Evolutionary conservation across 2,888 invertebrate genomes (phyloP).

Genomic region (Ennomos erosarius): DNA sequence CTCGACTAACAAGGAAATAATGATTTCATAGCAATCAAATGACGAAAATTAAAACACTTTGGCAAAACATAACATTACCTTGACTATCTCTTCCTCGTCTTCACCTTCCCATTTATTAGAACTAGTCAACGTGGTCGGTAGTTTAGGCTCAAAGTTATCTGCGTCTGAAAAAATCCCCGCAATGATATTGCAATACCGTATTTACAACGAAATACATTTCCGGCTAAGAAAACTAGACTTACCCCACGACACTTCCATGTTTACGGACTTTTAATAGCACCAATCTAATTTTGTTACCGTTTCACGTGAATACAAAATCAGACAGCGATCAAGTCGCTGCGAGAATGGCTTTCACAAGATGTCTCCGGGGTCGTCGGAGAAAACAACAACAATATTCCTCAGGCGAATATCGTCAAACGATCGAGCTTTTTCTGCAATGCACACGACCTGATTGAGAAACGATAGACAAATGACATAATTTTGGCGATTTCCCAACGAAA

Average conservation of each 20-base stretch:
- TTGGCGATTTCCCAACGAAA: conserved; percentile 79
- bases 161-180: conserved; percentile 86
- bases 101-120: conserved; percentile 95
- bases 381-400: conserved; percentile 72
- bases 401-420: conserved; percentile 82
- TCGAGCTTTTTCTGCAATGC: conserved; percentile 78
- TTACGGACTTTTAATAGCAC: conserved; percentile 70
- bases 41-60: conserved; percentile 52
- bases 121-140: conserved; percentile 84
- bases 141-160: conserved; percentile 89
- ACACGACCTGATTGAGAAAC: conserved; percentile 76
- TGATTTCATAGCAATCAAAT: conserved; percentile 23
- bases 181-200: conserved; percentile 53
- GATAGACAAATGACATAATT: conserved; percentile 81
- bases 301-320: conserved; percentile 77
- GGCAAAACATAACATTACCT: conserved; percentile 85
- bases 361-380: conserved; percentile 82
- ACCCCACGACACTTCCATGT: conserved; percentile 91
- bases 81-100: conserved; percentile 94
- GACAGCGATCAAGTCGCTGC: conserved; percentile 69
- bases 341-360: conserved; percentile 80
- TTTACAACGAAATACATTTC: conserved; percentile 46
- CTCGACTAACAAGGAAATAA: conserved; percentile 35
- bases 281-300: conserved; percentile 74
- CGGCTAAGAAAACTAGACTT: conserved; percentile 57